phyloP scores from a whole-genome alignment of 2,888 invertebrate genomes.

The Seira ritae region DNA sequence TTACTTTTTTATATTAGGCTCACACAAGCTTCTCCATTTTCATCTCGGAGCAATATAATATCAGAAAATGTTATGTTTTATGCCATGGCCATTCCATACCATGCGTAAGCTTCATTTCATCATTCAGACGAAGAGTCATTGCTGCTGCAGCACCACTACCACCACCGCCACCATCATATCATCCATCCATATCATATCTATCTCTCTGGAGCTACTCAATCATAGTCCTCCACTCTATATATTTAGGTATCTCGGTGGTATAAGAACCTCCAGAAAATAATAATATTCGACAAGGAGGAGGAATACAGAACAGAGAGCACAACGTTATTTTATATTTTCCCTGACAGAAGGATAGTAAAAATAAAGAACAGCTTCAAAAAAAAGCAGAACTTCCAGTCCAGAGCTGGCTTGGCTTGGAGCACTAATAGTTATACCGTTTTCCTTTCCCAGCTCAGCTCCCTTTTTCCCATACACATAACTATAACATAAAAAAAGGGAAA shows the following conservation, averaged over 20 bases:
- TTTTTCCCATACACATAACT: constrained; percentile 63
- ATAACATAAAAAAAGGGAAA: constrained; percentile 63
- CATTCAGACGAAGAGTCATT: constrained; percentile 46
- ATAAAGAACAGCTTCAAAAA: constrained; percentile 22
- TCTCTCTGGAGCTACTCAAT: constrained; percentile 49
- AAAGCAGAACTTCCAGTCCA: neutral
- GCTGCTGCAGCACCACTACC: constrained; percentile 11
- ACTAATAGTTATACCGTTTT: constrained; percentile 50
- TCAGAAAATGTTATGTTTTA: constrained; percentile 56
- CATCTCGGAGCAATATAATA: constrained; percentile 50
- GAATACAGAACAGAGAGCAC: neutral
- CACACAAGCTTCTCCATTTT: constrained; percentile 50
- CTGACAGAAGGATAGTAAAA: constrained; percentile 61
- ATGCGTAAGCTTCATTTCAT: constrained; percentile 52
- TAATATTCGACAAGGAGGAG: neutral
- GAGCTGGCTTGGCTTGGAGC: no score
- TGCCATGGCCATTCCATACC: constrained; percentile 48
- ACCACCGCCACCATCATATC: neutral
- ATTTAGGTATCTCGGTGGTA: neutral
- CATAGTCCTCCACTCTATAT: constrained; percentile 49
- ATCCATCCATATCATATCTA: constrained; percentile 30
- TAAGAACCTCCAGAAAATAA: neutral
- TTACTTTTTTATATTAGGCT: neutral
- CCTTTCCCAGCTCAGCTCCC: constrained; percentile 48
- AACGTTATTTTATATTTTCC: constrained; percentile 55